A percentile compares a stretch with the other conserved stretches of the same genome.
Conservation (phyloP, 2,113 vertebrate genomes). For the Fulmarus glacialis region DNA sequence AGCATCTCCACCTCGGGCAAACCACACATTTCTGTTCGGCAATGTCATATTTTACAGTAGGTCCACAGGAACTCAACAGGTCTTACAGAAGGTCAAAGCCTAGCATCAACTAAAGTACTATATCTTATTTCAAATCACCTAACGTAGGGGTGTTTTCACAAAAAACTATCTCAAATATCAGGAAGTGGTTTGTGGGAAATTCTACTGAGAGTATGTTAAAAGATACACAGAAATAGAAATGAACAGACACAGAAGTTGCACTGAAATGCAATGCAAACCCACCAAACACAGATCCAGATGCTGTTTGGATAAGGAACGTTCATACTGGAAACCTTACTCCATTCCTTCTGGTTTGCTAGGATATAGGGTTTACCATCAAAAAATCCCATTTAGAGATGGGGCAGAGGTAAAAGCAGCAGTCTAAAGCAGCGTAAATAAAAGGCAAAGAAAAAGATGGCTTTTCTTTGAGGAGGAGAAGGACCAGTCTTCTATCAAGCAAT, state of each 20-base stretch:
- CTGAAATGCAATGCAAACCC: not conserved
- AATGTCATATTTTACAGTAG: not conserved
- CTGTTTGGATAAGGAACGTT: not conserved
- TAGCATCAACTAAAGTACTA: not conserved
- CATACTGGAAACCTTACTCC: not conserved
- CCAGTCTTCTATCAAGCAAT: not conserved
- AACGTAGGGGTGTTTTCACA: rapidly evolving
- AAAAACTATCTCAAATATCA: not conserved
- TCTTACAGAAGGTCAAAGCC: not conserved
- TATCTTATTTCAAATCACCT: not conserved
- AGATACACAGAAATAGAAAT: not conserved
- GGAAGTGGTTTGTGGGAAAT: not conserved
- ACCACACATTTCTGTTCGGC: not conserved
- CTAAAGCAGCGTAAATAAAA: not conserved
- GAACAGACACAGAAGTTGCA: not conserved
- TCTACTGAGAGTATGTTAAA: not conserved
- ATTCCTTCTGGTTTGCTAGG: not conserved
- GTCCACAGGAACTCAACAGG: not conserved
- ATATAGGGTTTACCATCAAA: not conserved
- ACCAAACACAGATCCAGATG: not conserved
- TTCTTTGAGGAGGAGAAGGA: not conserved
- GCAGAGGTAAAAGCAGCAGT: not conserved
- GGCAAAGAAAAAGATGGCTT: not conserved
- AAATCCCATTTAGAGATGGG: not conserved
- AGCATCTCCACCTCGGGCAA: not conserved